Evolutionary conservation across 2,888 invertebrate species (phyloP).

Genomic region (Diarsia mendica): DNA sequence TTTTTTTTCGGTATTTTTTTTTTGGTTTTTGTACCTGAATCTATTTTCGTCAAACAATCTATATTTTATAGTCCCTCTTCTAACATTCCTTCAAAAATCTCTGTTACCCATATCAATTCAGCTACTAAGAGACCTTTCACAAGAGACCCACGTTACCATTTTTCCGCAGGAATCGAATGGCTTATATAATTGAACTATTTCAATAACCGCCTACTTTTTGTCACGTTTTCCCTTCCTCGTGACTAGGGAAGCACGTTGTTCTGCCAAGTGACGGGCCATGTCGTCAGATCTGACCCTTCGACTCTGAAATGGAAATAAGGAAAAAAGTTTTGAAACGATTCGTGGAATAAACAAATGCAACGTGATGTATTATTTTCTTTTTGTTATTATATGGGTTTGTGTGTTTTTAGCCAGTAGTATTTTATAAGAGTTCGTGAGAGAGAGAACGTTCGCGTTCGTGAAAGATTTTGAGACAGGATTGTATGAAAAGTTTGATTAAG

Average conservation of each 20-base stretch:
- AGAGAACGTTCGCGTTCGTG: too few species aligned
- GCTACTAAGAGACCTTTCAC: slow-evolving; percentile 1
- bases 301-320: slow-evolving; percentile 21
- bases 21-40: too few species aligned
- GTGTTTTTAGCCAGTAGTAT: not conserved
- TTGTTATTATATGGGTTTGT: not conserved
- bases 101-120: slow-evolving; percentile 6
- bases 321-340: slow-evolving; percentile 4
- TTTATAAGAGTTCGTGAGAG: not conserved
- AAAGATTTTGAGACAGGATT: not conserved
- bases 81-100: not conserved
- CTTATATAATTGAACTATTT: slow-evolving; percentile 41
- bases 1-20: too few species aligned
- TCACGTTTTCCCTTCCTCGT: slow-evolving; percentile 39
- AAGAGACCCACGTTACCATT: not conserved
- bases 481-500: not conserved
- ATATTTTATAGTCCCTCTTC: not conserved
- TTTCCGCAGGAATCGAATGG: slow-evolving; percentile 17
- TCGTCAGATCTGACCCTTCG: slow-evolving; percentile 28
- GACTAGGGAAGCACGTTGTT: slow-evolving; percentile 39
- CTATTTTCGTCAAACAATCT: not conserved
- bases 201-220: slow-evolving; percentile 37
- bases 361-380: slow-evolving; percentile 1
- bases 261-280: slow-evolving; percentile 19
- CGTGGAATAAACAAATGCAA: slow-evolving; percentile 7